Evolutionary conservation across 2,797 vertebrate genomes (phyloP), one percentile per base, ranked within the genome.

Genomic region (Eptatretus atami): DNA sequence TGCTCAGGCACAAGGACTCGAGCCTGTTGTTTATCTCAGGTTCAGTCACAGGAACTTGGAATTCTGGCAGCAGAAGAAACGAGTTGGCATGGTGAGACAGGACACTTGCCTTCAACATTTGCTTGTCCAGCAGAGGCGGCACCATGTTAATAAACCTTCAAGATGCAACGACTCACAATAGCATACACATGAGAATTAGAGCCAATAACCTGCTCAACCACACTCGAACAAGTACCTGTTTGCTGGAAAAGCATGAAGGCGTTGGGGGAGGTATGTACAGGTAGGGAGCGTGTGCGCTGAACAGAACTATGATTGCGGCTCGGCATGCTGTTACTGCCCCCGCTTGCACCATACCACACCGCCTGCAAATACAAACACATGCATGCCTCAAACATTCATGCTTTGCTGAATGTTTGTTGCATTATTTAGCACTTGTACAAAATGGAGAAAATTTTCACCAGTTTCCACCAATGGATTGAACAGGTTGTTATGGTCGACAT

Each of bases 11-110:
- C 76, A 96, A 76, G 69, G 88, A 95, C 79, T 96, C 90, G 67
- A 96, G 81, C 68, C 88, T 83, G 72, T 94, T 95, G 77, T 96
- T 95, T 77, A 95, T 96, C 75, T 96, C 90, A 54, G 87, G 90
- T 76, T 96, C 90, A 53, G 81, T 86, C 76, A 79, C 82, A 1
- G 84, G 81, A 67, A 87, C 73, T 75, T 86, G 86, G 73, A 88
- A 82, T 75, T 96, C 90, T 96, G 77, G 52, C 65, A 63, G 14
- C 10, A 44, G 64, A 64, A 65, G 44, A 31, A 13, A 11, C 13
- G 13, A 25, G 31, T 44, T 8, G 31, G 31, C 3, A 44, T 44
- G 31, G 31, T 44, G 31, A 44, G 31, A 44, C 31, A 44, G 6
- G 31, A 44, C 31, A 44, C 31, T 44, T 14, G 52, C 3, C 52